phyloP scores from a whole-genome alignment of 2,113 vertebrate species.

The Pyxicephalus adspersus region DNA sequence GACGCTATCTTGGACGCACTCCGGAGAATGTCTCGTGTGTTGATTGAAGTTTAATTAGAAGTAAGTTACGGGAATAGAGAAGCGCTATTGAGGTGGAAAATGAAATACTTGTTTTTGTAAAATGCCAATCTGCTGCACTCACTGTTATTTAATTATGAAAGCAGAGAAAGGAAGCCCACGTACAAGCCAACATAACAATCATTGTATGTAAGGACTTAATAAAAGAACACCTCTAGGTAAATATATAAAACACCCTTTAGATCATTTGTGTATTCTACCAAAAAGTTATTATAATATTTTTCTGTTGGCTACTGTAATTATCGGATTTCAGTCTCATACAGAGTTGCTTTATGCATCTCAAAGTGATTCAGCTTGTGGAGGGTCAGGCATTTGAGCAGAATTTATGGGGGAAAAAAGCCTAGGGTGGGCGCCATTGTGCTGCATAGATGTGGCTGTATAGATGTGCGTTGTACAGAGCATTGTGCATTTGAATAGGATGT shows the following conservation, averaged over 20 bases:
- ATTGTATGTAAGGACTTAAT: not conserved
- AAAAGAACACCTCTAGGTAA: not conserved
- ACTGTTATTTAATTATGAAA: slow-evolving; percentile 16
- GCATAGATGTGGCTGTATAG: too few species aligned
- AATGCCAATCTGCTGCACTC: slow-evolving; percentile 1
- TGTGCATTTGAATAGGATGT: too few species aligned
- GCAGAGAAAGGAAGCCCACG: not conserved
- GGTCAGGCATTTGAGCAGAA: too few species aligned
- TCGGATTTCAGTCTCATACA: too few species aligned
- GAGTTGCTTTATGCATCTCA: too few species aligned
- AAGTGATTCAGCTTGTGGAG: too few species aligned
- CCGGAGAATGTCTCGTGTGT: not conserved
- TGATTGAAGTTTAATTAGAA: slow-evolving; percentile 56
- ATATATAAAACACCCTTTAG: not conserved
- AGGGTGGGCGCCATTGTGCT: too few species aligned
- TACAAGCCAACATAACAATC: not conserved
- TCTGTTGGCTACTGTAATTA: too few species aligned
- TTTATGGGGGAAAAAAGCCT: too few species aligned
- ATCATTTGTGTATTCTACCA: too few species aligned
- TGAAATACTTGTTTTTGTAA: slow-evolving; percentile 44
- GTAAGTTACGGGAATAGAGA: slow-evolving; percentile 24
- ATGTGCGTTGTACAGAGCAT: too few species aligned
- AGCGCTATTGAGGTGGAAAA: slow-evolving; percentile 47
- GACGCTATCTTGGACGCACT: not conserved
- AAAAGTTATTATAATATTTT: too few species aligned